These are phyloP conservation scores for Paracentrotus lividus DNA, from an alignment of 53 echinoderm and acorn worm species.

Conservation along the genomic window DNA sequence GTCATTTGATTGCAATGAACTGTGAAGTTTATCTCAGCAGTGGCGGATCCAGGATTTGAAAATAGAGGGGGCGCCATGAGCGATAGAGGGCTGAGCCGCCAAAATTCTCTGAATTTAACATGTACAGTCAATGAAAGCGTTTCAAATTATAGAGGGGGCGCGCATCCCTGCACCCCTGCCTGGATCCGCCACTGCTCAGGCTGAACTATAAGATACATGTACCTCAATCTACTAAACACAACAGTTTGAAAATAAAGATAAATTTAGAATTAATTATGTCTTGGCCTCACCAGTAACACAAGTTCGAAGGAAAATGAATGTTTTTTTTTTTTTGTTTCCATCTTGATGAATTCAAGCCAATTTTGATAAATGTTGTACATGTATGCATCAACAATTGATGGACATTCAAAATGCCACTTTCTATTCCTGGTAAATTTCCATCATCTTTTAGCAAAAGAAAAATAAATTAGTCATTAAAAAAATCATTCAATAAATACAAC, in stretches of 20 bases:
- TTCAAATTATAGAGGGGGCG: no score
- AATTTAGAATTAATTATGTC: slow-evolving; percentile 3
- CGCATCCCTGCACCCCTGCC: no score
- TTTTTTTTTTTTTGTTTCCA: background rate
- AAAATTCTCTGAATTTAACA: no score
- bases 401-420: slow-evolving; percentile 41
- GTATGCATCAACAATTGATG: background rate
- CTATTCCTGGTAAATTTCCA: background rate
- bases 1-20: no score
- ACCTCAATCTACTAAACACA: background rate
- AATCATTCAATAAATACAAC: slow-evolving; percentile 63
- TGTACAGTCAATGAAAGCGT: no score
- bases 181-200: no score
- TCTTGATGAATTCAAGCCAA: slow-evolving; percentile 14
- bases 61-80: no score
- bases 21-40: no score
- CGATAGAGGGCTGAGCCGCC: no score
- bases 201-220: background rate
- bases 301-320: background rate
- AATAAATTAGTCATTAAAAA: slow-evolving; percentile 54
- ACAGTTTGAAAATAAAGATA: slow-evolving; percentile 36
- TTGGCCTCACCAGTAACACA: background rate
- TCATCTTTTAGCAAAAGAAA: background rate
- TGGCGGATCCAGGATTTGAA: no score
- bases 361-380: background rate